Base-by-base conservation (phyloP, 2,113 vertebrate species). In the Microcebus lehilahytsara region DNA sequence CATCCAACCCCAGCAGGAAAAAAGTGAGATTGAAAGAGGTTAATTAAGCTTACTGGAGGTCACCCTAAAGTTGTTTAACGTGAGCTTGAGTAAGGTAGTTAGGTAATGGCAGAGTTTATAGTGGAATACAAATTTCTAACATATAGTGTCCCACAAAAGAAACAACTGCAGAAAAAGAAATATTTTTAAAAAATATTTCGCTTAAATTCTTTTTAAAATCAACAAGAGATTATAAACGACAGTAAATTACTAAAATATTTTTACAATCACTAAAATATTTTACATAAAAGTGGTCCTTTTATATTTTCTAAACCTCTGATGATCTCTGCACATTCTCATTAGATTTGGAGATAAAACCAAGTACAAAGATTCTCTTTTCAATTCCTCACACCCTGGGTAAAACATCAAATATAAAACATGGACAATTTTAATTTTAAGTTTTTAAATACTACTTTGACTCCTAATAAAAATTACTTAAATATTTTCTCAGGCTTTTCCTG, bases 31-130 rank as follows among this genome's bases (percentile, higher is more conserved):
- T 49, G 51, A 83, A 96, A 84, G 32, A 95, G 91, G 93, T 97
- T 97, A 97, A 97, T 97, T 91, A 96, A 95, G 27, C 62, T 97
- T 85, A 89, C 13, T 56, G 23, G 67, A 91, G 84, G 75, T 97
- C 86, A 97, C 51, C 71, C 25, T 80, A 84, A 84, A 93, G 71
- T 91, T 93, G 93, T 96, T 89, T 91, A 89, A 91, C 23, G 23
- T 72, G 72, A 95, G 34, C 27, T 69, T 85, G 58, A 96, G 25
- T 85, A 77, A 97, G 56, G 89, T n/a, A 69, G 56, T 56, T 89
- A 74, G 60, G 22, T 40, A 92, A 34, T 60, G 27, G 12, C 58
- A 95, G 67, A 84, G 60, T 75, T 5, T 78, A 53, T 1, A 75
- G 5, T 49, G 11, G 94, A 89, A 93, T 9, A 71, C 34, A 86